Percentiles rank a stretch among this genome's conserved stretches.
These are phyloP conservation scores for Tridacna crocea DNA, from an alignment of 2,888 invertebrate species.

Conservation along the genomic window DNA sequence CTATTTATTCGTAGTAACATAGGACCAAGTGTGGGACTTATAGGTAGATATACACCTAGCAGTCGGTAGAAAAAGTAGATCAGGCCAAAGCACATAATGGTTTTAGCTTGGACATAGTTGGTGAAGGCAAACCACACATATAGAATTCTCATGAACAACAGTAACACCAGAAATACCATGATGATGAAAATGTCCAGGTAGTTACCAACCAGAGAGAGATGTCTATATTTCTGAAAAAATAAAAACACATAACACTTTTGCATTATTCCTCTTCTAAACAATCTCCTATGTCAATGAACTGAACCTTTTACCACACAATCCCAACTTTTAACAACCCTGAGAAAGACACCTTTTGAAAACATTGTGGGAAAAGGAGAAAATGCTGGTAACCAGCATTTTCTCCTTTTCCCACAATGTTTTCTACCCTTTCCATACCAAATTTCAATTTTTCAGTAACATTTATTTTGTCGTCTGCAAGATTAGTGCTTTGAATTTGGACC, in stretches of 20 bases:
- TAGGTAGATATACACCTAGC: slow-evolving; percentile 84
- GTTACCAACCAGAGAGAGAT: slow-evolving; percentile 61
- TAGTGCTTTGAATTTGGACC: too few relatives aligned
- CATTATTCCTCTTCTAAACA: too few relatives aligned
- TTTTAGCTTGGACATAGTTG: slow-evolving; percentile 78
- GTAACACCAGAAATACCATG: slow-evolving; percentile 75
- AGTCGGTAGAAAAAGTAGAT: slow-evolving; percentile 85
- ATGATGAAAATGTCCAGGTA: slow-evolving; percentile 70
- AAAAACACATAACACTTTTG: neutral
- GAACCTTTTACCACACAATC: too few relatives aligned
- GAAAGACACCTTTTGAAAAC: too few relatives aligned
- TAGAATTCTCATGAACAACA: slow-evolving; percentile 77
- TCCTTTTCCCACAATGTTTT: neutral
- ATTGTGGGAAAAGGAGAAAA: neutral
- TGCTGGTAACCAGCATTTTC: neutral
- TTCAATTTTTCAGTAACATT: too few relatives aligned
- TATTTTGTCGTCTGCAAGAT: too few relatives aligned
- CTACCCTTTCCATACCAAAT: too few relatives aligned
- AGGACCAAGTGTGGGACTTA: slow-evolving; percentile 84
- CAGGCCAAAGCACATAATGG: slow-evolving; percentile 82
- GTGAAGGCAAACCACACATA: slow-evolving; percentile 65
- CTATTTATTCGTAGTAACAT: slow-evolving; percentile 84
- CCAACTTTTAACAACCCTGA: too few relatives aligned
- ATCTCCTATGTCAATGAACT: too few relatives aligned
- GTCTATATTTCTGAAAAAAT: slow-evolving; percentile 62